These are phyloP conservation scores for Aegithalos caudatus DNA, from an alignment of 2,113 vertebrate species.

Conservation along the genomic window DNA sequence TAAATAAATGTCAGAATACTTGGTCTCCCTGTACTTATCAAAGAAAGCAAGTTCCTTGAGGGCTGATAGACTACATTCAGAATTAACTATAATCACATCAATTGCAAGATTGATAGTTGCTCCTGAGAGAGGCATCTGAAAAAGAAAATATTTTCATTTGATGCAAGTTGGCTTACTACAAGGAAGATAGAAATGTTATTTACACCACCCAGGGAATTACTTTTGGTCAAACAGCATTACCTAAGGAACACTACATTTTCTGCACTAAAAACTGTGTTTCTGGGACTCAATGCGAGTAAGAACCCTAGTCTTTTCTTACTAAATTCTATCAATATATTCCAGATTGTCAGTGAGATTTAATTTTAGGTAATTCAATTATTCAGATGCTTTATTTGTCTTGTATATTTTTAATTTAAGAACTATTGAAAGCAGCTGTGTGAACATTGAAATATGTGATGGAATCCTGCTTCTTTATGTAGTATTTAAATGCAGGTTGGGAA, in stretches of 20 bases:
- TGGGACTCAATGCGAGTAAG: background rate
- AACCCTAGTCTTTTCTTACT: background rate
- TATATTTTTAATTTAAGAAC: background rate
- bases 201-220: background rate
- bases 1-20: background rate
- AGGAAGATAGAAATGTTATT: background rate
- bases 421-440: background rate
- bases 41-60: background rate
- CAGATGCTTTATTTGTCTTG: background rate
- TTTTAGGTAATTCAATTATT: background rate
- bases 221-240: background rate
- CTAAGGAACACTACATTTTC: background rate
- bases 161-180: background rate
- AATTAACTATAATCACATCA: background rate
- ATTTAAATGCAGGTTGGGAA: background rate
- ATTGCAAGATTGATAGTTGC: background rate
- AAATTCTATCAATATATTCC: background rate
- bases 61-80: background rate
- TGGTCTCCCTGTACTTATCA: background rate
- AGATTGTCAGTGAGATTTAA: background rate
- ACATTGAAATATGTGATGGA: background rate
- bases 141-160: constrained; percentile 1
- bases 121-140: background rate
- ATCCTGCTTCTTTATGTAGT: background rate
- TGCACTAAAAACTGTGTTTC: background rate